A percentile compares a stretch with the other conserved stretches of the same genome.
Evolutionary conservation across 2,113 vertebrate genomes (phyloP).

Genomic region (Neolamprologus falcicula): DNA sequence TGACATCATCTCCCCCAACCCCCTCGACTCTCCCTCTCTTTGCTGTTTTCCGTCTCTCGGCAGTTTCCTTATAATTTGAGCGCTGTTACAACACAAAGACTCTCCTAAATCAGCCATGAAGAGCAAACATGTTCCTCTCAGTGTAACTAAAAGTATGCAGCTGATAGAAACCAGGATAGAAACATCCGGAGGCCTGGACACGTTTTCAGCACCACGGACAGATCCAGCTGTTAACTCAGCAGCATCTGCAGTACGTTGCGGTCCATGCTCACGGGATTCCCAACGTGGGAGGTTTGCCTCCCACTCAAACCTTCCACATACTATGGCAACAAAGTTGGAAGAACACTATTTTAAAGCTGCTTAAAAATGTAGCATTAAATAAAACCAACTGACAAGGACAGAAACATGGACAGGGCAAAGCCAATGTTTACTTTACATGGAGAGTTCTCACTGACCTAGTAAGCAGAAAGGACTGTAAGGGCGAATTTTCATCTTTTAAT

Average conservation of each 20-base stretch:
- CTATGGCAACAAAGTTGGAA: background rate
- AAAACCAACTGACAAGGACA: background rate
- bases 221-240: background rate
- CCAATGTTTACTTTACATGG: background rate
- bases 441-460: background rate
- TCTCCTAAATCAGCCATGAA: background rate
- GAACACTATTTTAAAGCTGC: background rate
- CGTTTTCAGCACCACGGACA: background rate
- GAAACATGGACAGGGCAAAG: background rate
- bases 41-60: background rate
- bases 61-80: background rate
- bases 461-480: accelerated
- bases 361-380: background rate
- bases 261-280: background rate
- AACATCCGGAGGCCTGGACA: background rate
- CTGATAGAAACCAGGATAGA: background rate
- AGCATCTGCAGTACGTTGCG: background rate
- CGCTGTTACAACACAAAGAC: background rate
- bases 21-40: background rate
- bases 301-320: background rate
- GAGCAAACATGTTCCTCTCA: background rate
- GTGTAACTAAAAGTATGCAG: background rate
- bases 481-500: accelerated
- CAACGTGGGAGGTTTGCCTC: background rate
- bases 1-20: conserved; percentile 57